Percentiles rank a stretch among this genome's conserved stretches.
Evolutionary conservation across 2,888 invertebrate genomes (phyloP).

Genomic region (Dryobota labecula): DNA sequence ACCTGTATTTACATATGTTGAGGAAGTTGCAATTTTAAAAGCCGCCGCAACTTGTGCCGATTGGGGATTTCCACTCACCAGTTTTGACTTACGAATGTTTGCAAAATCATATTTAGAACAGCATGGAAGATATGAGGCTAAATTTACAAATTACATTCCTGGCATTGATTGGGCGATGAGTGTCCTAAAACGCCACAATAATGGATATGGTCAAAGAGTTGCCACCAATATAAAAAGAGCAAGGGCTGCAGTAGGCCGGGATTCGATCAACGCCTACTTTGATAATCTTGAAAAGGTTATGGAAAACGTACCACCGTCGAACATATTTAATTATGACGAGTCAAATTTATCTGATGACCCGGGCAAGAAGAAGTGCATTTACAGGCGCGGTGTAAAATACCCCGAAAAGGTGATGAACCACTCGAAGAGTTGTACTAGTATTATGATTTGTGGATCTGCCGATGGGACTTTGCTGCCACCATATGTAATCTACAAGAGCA

Average conservation of each 20-base stretch:
- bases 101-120: slow-evolving; percentile 52
- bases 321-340: slow-evolving; percentile 59
- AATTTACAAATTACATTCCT: slow-evolving; percentile 56
- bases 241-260: slow-evolving; percentile 43
- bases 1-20: slow-evolving; percentile 41
- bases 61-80: slow-evolving; percentile 56
- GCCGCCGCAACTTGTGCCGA: slow-evolving; percentile 51
- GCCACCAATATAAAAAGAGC: slow-evolving; percentile 51
- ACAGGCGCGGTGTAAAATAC: too few species aligned
- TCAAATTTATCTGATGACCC: slow-evolving; percentile 56
- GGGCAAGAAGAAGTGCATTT: slow-evolving; percentile 49
- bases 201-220: slow-evolving; percentile 37
- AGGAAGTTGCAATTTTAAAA: slow-evolving; percentile 42
- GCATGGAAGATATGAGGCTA: slow-evolving; percentile 33
- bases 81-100: slow-evolving; percentile 52
- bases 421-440: slow-evolving; percentile 49
- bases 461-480: slow-evolving; percentile 45
- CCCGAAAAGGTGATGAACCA: slow-evolving; percentile 53
- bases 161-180: slow-evolving; percentile 56
- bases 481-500: slow-evolving; percentile 58
- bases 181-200: slow-evolving; percentile 57
- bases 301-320: slow-evolving; percentile 29
- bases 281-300: slow-evolving; percentile 28
- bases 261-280: slow-evolving; percentile 39
- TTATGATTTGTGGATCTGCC: slow-evolving; percentile 56